phyloP scores from a whole-genome alignment of 2,797 vertebrate species.

The Platyrinchus mystaceus region DNA sequence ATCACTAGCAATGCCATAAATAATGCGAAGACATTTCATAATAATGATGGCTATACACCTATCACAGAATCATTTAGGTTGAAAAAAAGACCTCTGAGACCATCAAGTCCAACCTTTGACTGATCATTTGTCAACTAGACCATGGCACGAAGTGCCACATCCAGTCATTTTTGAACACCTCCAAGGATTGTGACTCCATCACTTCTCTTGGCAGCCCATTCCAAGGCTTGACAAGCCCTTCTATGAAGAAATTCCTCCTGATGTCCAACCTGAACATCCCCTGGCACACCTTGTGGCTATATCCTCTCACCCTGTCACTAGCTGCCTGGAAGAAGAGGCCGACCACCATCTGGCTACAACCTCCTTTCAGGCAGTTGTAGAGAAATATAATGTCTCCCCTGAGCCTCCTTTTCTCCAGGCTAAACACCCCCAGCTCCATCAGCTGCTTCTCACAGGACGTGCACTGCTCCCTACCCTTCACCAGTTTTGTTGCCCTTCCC shows the following conservation, averaged over 20 bases:
- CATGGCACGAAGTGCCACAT: fast-evolving
- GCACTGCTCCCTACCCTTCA: fast-evolving
- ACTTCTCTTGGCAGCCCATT: not conserved
- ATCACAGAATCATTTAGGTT: not conserved
- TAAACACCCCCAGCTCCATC: not conserved
- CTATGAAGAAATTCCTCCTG: not conserved
- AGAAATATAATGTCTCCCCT: fast-evolving
- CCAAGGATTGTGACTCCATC: not conserved
- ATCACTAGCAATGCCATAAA: not conserved
- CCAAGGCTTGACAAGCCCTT: not conserved
- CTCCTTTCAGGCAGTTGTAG: not conserved
- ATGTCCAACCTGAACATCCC: not conserved
- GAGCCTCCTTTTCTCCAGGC: not conserved
- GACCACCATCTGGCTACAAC: fast-evolving
- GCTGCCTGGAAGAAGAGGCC: not conserved
- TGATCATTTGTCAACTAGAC: not conserved
- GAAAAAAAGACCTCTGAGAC: not conserved
- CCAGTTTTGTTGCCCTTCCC: not conserved
- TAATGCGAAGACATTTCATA: not conserved
- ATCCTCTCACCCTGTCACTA: not conserved
- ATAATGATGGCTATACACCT: not conserved
- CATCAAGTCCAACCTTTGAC: not conserved
- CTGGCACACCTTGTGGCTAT: not conserved
- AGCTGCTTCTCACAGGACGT: not conserved
- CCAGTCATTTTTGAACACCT: not conserved